Conservation (phyloP, 2,113 vertebrate species). For the Cyanistes caeruleus region DNA sequence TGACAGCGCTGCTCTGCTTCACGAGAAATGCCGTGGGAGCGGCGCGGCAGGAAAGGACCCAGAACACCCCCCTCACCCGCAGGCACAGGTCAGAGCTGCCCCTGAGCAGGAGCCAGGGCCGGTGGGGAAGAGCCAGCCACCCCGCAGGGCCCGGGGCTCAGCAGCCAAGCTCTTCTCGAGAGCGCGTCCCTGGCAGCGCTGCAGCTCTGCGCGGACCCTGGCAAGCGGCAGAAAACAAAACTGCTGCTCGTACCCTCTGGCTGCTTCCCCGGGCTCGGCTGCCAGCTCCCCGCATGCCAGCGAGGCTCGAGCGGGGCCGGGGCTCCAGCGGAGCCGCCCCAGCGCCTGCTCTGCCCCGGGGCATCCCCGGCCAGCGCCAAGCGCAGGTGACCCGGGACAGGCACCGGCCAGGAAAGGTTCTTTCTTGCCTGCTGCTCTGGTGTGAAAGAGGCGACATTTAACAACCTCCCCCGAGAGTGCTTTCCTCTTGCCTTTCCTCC, state of each 20-base stretch:
- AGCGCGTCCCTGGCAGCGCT: background rate
- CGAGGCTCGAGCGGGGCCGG: background rate
- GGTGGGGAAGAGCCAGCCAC: background rate
- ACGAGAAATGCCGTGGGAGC: fast-evolving
- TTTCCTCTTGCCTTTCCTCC: background rate
- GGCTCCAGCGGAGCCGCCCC: background rate
- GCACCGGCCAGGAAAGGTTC: fast-evolving
- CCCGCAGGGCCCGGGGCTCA: background rate
- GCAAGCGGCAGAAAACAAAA: background rate
- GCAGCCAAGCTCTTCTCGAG: background rate
- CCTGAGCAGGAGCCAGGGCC: background rate
- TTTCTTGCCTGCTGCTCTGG: background rate
- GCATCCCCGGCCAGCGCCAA: background rate
- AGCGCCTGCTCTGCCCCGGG: background rate
- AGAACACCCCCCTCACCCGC: fast-evolving
- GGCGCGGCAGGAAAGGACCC: background rate
- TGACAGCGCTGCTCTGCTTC: fast-evolving
- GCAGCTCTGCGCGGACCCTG: background rate
- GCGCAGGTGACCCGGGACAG: background rate
- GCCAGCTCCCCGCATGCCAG: background rate
- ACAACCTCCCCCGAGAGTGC: background rate
- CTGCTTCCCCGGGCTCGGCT: background rate
- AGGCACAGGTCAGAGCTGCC: fast-evolving
- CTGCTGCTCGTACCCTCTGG: conserved; percentile 5
- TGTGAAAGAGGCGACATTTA: background rate